Evolutionary conservation across 1,140 invertebrate genomes (phyloP).

Genomic region (Whitmania pigra): DNA sequence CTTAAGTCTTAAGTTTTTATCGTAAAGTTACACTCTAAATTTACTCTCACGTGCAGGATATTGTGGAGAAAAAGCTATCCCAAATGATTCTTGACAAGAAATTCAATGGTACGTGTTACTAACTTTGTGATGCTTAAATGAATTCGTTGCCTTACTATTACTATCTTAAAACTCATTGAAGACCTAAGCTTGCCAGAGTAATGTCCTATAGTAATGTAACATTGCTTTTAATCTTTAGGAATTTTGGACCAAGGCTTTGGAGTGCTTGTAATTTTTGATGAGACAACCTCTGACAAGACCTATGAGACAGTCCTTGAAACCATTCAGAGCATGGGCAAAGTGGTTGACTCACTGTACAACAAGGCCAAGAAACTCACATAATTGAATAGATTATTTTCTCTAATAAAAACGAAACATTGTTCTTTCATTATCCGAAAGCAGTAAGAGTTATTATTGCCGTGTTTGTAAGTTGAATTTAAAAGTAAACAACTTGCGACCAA

Average conservation of each 20-base stretch:
- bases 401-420: neutral
- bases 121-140: neutral
- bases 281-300: conserved; percentile 82
- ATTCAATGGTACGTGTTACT: conserved; percentile 49
- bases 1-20: neutral
- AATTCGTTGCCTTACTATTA: neutral
- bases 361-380: conserved; percentile 96
- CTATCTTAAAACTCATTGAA: neutral
- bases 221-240: conserved; percentile 47
- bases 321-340: conserved; percentile 96
- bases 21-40: conserved; percentile 11
- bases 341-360: conserved; percentile 92
- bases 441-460: too few relatives aligned
- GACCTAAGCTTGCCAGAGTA: neutral
- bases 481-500: too few relatives aligned
- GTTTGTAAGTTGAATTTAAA: too few relatives aligned
- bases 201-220: neutral
- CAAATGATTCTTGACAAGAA: conserved; percentile 99
- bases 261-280: conserved; percentile 92
- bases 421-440: too few relatives aligned
- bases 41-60: conserved; percentile 50
- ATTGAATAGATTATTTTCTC: conserved; percentile 19
- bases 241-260: conserved; percentile 95
- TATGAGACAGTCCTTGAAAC: conserved; percentile 92
- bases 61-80: conserved; percentile 95